Percentiles rank a stretch among this genome's conserved stretches.
These are phyloP conservation scores for Aphrocallistes beatrix DNA, from an alignment of 37 sponge, comb jelly and placozoan genomes.

Conservation along the genomic window DNA sequence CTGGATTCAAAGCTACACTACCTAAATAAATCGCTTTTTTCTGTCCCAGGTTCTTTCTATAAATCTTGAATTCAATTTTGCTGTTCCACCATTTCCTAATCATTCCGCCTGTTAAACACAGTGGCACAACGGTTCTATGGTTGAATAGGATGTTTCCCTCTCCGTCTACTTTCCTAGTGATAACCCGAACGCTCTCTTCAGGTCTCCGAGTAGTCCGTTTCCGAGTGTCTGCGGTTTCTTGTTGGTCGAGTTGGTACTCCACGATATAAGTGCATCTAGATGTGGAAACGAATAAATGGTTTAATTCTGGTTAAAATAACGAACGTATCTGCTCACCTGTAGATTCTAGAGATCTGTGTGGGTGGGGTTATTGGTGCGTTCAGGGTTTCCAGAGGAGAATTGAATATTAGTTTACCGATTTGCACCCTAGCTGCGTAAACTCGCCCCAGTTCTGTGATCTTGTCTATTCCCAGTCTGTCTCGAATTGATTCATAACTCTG, in stretches of 20 bases:
- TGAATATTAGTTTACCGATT: not conserved
- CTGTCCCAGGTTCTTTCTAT: constrained; percentile 20
- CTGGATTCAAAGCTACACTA: not conserved
- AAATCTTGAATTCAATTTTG: not conserved
- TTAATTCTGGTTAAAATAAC: too few species aligned
- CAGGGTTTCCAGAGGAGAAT: not conserved
- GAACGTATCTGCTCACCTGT: not conserved
- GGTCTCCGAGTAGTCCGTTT: not conserved
- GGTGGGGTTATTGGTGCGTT: not conserved
- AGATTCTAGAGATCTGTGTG: not conserved
- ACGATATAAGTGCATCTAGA: not conserved
- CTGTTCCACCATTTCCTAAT: constrained; percentile 14
- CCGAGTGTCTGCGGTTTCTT: not conserved
- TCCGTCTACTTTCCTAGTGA: not conserved
- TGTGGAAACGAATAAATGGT: not conserved
- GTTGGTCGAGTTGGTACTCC: constrained; percentile 5
- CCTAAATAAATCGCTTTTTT: constrained; percentile 16
- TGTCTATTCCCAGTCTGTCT: not conserved
- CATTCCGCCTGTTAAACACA: not conserved
- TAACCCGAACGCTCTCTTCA: not conserved
- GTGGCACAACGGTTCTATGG: not conserved
- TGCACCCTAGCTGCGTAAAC: not conserved
- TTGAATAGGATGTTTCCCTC: not conserved
- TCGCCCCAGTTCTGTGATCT: not conserved
- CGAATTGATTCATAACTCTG: not conserved